phyloP scores from a whole-genome alignment of 2,888 invertebrate species.

The Bedellia somnulentella region DNA sequence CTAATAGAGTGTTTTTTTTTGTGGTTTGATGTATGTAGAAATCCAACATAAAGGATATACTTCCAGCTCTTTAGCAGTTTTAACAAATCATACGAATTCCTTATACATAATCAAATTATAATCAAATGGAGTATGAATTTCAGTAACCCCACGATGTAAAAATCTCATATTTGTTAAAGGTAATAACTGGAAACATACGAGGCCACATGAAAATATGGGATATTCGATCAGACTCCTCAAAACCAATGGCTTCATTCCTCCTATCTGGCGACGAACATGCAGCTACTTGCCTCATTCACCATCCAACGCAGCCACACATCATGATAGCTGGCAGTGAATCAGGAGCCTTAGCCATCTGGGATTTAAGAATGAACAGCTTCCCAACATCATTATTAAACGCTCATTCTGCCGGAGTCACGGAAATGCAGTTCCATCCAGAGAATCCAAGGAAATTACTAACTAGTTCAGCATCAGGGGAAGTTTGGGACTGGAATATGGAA shows the following conservation, averaged over 20 bases:
- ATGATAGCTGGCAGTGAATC: slow-evolving; percentile 83
- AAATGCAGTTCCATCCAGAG: slow-evolving; percentile 84
- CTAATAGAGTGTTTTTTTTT: no score
- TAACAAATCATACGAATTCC: no score
- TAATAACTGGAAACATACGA: slow-evolving; percentile 82
- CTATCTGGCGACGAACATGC: slow-evolving; percentile 74
- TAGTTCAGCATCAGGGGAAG: slow-evolving; percentile 77
- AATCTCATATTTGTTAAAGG: no score
- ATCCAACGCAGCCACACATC: slow-evolving; percentile 88
- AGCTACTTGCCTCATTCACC: slow-evolving; percentile 75
- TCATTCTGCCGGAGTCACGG: slow-evolving; percentile 75
- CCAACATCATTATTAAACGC: slow-evolving; percentile 83
- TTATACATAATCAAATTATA: no score
- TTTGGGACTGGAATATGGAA: slow-evolving; percentile 88
- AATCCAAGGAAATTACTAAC: slow-evolving; percentile 84
- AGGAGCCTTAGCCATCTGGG: slow-evolving; percentile 88
- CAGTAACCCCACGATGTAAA: no score
- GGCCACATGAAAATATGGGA: slow-evolving; percentile 93
- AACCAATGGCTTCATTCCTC: slow-evolving; percentile 71
- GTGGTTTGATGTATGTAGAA: no score
- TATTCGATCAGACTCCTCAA: slow-evolving; percentile 64
- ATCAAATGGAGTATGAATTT: no score
- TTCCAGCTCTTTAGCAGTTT: no score
- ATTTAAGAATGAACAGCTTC: slow-evolving; percentile 79
- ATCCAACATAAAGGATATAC: no score